Conservation (phyloP, 2,113 vertebrate species). For the Erythrocercus mccallii region DNA sequence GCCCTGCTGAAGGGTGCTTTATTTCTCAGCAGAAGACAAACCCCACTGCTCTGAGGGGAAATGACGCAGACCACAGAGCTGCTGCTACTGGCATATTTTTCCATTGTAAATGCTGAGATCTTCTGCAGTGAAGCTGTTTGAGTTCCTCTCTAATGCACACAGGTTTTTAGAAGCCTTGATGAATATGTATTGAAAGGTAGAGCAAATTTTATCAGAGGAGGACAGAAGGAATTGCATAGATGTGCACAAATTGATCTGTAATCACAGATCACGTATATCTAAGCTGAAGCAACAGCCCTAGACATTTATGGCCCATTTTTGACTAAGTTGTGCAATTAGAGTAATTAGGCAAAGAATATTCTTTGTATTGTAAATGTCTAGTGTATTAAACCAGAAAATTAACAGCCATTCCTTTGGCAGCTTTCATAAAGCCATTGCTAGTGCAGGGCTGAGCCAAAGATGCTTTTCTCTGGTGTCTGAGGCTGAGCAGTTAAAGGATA, state of each 20-base stretch:
- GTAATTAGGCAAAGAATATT: conserved; percentile 14
- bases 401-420: neutral
- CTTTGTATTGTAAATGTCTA: neutral
- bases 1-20: neutral
- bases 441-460: neutral
- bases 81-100: neutral
- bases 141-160: neutral
- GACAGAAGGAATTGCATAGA: neutral
- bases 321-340: neutral
- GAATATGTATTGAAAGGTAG: neutral
- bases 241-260: neutral
- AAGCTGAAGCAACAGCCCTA: neutral
- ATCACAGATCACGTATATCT: neutral
- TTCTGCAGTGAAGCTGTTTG: neutral
- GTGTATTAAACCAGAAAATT: neutral
- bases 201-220: neutral
- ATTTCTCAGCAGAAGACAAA: neutral
- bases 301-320: neutral
- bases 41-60: neutral
- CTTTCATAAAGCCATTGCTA: neutral
- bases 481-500: neutral
- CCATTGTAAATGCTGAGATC: neutral
- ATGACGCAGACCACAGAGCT: neutral
- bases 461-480: neutral
- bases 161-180: neutral